Evolutionary conservation across 2,797 vertebrate species (phyloP).

Genomic region (Bradypus variegatus): DNA sequence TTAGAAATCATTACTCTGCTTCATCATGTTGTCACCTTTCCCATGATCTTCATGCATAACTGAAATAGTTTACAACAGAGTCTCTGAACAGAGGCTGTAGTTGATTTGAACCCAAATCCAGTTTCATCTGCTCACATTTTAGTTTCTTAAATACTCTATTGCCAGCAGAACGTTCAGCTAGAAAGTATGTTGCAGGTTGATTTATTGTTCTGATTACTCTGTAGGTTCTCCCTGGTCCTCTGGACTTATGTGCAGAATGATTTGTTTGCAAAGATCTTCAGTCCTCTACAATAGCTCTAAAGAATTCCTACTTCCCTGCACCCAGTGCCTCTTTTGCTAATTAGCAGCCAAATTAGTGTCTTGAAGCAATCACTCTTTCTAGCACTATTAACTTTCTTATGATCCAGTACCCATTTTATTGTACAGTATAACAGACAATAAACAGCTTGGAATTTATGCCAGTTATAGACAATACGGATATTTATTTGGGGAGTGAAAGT

Average conservation of each 20-base stretch:
- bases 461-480: not conserved
- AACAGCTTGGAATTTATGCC: not conserved
- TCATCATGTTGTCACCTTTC: not conserved
- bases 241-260: not conserved
- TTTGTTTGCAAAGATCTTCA: not conserved
- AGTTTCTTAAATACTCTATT: not conserved
- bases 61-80: not conserved
- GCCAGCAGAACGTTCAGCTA: not conserved
- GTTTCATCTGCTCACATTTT: not conserved
- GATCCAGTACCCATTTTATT: not conserved
- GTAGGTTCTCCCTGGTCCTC: not conserved
- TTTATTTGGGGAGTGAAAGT: slow-evolving; percentile 9
- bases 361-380: not conserved
- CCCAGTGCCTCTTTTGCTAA: rapidly evolving
- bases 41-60: not conserved
- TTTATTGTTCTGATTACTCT: not conserved
- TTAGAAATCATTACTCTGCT: not conserved
- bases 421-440: not conserved
- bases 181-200: not conserved
- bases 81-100: not conserved
- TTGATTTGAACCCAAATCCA: not conserved
- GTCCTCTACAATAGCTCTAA: rapidly evolving
- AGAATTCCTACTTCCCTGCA: rapidly evolving
- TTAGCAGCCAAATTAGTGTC: not conserved
- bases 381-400: not conserved